Percentiles rank a stretch among this genome's conserved stretches.
These are phyloP conservation scores for Platycnemis pennipes DNA, from an alignment of 2,888 invertebrate genomes.

Conservation along the genomic window DNA sequence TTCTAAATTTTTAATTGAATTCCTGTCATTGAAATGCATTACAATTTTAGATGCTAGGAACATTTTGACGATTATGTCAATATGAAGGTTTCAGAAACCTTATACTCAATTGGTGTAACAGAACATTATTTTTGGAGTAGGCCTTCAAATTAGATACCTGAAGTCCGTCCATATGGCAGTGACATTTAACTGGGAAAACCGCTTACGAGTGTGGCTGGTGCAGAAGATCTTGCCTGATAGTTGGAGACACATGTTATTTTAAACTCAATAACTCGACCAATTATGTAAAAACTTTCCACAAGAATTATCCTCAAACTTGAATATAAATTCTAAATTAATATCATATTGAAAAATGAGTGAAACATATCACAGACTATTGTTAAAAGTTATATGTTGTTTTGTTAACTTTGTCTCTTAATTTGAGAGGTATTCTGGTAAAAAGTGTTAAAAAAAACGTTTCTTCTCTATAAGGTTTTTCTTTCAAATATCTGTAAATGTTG, in stretches of 20 bases:
- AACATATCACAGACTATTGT: constrained; percentile 57
- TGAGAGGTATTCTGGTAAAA: constrained; percentile 11
- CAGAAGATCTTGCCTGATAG: neutral
- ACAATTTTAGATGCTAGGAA: neutral
- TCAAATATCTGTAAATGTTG: constrained; percentile 20
- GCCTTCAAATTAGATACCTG: constrained; percentile 9
- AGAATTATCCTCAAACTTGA: neutral
- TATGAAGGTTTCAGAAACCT: neutral
- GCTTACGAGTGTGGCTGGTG: neutral
- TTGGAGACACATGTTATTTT: constrained; percentile 8
- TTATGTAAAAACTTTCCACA: constrained; percentile 23
- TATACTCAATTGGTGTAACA: neutral
- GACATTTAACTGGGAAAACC: neutral
- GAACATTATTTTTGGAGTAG: constrained; percentile 23
- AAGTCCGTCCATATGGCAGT: constrained; percentile 56
- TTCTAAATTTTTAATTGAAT: neutral
- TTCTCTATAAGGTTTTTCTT: neutral
- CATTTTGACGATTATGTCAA: neutral
- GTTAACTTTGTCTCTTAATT: constrained; percentile 17
- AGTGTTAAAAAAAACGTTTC: neutral
- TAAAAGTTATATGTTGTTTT: constrained; percentile 31
- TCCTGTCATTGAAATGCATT: neutral
- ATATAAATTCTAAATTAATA: constrained; percentile 17
- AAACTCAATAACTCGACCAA: neutral
- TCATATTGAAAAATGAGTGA: neutral